Evolutionary conservation across 1,140 invertebrate species (phyloP).

Genomic region (Copidosoma floridanum): DNA sequence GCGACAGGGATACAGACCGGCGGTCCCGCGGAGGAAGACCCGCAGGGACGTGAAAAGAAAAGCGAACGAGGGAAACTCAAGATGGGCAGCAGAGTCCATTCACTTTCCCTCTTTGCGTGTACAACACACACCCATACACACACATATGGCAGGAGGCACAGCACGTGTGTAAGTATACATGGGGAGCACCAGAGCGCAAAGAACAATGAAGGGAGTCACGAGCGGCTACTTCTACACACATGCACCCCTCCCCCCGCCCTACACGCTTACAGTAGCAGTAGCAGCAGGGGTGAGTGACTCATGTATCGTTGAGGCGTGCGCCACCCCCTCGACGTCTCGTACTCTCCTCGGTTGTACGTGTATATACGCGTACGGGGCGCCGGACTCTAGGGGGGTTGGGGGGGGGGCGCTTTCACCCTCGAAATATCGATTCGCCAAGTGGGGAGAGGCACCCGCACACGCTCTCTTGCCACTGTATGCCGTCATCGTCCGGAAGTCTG

Average conservation of each 20-base stretch:
- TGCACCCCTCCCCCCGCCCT: neutral
- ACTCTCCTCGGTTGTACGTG: no score
- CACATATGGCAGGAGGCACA: no score
- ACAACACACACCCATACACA: no score
- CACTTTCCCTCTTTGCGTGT: conserved; percentile 11
- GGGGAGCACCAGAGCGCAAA: conserved; percentile 11
- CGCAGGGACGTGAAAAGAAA: neutral
- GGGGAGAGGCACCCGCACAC: neutral
- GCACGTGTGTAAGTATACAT: no score
- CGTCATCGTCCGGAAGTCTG: neutral
- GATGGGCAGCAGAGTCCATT: no score
- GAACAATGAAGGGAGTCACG: conserved; percentile 8
- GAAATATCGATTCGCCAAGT: conserved; percentile 53
- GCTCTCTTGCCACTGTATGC: no score
- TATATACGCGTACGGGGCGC: no score
- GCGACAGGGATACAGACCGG: no score
- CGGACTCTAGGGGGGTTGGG: no score
- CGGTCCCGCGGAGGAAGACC: no score
- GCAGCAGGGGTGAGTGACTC: conserved; percentile 51
- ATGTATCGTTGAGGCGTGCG: conserved; percentile 52
- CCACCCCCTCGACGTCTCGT: no score
- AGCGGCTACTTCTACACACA: neutral
- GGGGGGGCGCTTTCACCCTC: conserved; percentile 33
- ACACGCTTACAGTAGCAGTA: conserved; percentile 4
- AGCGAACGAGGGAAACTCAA: neutral